Conservation (phyloP, 2,797 vertebrate genomes). For the Corythornis leucogaster region DNA sequence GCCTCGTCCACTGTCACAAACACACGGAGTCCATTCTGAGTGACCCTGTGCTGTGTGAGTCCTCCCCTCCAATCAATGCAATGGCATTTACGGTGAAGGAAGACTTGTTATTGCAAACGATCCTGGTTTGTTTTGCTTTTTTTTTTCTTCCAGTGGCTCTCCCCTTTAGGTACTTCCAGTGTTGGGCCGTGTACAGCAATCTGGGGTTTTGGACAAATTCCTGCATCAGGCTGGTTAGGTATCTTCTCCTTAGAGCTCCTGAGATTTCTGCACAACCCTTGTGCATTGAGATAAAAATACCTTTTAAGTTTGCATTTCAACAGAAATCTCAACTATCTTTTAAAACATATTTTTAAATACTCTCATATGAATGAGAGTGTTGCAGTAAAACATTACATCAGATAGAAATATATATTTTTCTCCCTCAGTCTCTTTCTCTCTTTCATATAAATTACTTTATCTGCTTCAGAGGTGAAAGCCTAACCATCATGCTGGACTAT, state of each 20-base stretch:
- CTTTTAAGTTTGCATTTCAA: background rate
- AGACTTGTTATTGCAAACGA: background rate
- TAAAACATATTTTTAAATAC: slow-evolving; percentile 4
- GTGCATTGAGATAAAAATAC: background rate
- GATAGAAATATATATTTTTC: background rate
- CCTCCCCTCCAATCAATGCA: background rate
- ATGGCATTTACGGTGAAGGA: background rate
- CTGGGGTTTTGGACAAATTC: slow-evolving; percentile 33
- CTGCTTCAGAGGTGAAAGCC: slow-evolving; percentile 18
- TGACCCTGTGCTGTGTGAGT: slow-evolving; percentile 3
- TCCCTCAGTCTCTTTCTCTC: background rate
- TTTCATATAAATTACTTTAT: slow-evolving; percentile 4
- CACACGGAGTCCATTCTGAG: background rate
- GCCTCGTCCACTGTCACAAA: slow-evolving; percentile 41
- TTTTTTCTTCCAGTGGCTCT: background rate
- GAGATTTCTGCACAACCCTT: background rate
- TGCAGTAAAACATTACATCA: background rate
- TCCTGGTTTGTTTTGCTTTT: background rate
- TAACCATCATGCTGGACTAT: slow-evolving; percentile 8
- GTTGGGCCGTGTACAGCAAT: background rate
- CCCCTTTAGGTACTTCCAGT: background rate
- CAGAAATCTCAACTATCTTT: background rate
- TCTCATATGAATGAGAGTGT: background rate
- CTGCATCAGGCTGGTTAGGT: slow-evolving; percentile 5
- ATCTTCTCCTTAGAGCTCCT: slow-evolving; percentile 28